Evolutionary conservation across 2,888 invertebrate species (phyloP).

Genomic region (Ephialtes manifestator): DNA sequence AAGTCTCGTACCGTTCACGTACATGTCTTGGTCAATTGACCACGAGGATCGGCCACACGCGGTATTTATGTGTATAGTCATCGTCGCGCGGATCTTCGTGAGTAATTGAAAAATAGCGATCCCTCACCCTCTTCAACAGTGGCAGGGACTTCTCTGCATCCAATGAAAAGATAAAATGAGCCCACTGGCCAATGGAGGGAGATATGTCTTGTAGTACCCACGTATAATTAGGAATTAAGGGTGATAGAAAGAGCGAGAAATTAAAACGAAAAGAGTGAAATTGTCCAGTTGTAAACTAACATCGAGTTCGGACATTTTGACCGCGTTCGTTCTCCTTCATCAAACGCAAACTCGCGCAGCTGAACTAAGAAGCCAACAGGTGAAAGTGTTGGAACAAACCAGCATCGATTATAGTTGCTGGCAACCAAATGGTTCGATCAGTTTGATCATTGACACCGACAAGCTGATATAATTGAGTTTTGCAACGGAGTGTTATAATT

Average conservation of each 20-base stretch:
- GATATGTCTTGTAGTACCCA: neutral
- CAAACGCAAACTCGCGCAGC: too few species aligned
- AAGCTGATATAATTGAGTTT: neutral
- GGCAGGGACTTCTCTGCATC: conserved; percentile 24
- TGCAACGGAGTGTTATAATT: neutral
- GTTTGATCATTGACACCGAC: neutral
- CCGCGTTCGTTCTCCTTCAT: conserved; percentile 11
- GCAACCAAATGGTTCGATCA: neutral
- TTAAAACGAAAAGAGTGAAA: conserved; percentile 1
- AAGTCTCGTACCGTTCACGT: conserved; percentile 50
- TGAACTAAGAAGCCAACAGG: neutral
- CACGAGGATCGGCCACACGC: conserved; percentile 6
- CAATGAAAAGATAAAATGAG: conserved; percentile 21
- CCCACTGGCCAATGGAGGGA: conserved; percentile 13
- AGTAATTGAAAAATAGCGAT: conserved; percentile 45
- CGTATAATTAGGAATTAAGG: conserved; percentile 1
- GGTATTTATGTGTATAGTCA: conserved; percentile 29
- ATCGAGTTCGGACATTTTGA: neutral
- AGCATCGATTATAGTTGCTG: neutral
- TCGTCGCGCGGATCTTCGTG: conserved; percentile 34
- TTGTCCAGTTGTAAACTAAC: neutral
- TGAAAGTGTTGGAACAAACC: conserved; percentile 22
- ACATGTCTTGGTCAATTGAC: conserved; percentile 35
- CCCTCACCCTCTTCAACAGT: neutral
- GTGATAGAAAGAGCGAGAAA: conserved; percentile 9